Base-by-base conservation (phyloP, 2,888 invertebrate species). In the Merodon equestris region DNA sequence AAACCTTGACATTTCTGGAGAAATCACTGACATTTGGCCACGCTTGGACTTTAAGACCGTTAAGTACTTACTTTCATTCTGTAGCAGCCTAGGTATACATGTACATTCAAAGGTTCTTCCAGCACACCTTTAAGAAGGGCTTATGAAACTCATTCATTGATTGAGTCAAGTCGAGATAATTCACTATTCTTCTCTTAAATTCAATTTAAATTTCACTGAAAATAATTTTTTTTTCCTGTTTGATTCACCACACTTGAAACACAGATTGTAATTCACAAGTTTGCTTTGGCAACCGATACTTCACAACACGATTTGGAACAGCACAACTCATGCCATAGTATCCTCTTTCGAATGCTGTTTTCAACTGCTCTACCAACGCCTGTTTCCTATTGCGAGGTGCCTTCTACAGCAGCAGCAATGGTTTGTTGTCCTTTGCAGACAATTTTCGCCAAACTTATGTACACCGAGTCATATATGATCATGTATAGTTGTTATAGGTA, bases 241-340 rank as follows among this genome's bases (percentile, higher is more conserved):
- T 27, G 27, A 27, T 27, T 27, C 27, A 27, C 27, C 2, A 27
- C 27, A 27, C 27, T 27, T 27, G 27, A 27, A 27, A 27, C 7
- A 27, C 27, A 27, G 3, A 27, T 27, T 27, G 2, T 27, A 4
- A 27, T 27, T 27, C 27, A 27, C 27, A 27, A 2, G 7, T 82
- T 81, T 81, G 83, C 82, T 82, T 83, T 83, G 83, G 84, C 45
- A 72, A 56, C 44, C 70, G 66, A 40, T 58, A 71, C 57, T 61
- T 57, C 53, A 44, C 42, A 70, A 57, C 70, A 68, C 72, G 45
- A 60, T 57, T 48, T 51, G 44, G 48, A 34, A 61, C 27, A 27
- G 27, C 7, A 27, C 7, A 4, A 27, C 7, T 27, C 81, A 83
- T 48, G 34, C 34, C 57, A 67, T 47, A 58, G 53, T 50, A 50